These are phyloP conservation scores for Acridotheres tristis DNA, from an alignment of 2,797 vertebrate species.

Conservation along the genomic window DNA sequence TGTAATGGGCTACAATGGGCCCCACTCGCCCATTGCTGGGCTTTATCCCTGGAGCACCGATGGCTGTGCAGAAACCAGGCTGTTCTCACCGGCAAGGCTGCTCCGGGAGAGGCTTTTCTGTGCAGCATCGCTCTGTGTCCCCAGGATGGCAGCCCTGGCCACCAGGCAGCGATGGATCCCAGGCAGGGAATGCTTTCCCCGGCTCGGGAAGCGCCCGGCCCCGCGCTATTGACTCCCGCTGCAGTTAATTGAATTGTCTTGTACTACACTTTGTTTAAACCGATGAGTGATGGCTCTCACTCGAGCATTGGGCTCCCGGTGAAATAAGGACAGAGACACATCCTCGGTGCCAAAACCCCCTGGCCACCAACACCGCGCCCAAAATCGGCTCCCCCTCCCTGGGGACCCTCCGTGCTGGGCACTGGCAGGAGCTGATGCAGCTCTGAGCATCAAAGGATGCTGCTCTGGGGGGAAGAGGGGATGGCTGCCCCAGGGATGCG, in stretches of 20 bases:
- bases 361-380: accelerated
- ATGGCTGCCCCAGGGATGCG: accelerated
- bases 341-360: accelerated
- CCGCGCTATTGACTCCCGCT: neutral
- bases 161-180: neutral
- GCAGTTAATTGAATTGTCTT: conserved; percentile 46
- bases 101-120: accelerated
- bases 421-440: neutral
- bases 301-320: neutral
- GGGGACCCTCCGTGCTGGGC: neutral
- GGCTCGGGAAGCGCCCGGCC: neutral
- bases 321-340: neutral
- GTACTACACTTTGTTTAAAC: conserved; percentile 39
- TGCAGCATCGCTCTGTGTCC: neutral
- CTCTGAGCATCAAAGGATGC: neutral
- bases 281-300: neutral
- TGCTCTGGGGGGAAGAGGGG: accelerated
- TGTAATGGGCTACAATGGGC: neutral
- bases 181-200: neutral
- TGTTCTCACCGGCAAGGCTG: neutral
- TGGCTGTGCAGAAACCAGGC: neutral
- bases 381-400: neutral
- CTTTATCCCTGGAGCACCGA: neutral
- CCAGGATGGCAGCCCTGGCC: neutral
- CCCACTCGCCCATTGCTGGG: no score